Conservation (phyloP, 2,797 vertebrate species). For the Girardinus metallicus region DNA sequence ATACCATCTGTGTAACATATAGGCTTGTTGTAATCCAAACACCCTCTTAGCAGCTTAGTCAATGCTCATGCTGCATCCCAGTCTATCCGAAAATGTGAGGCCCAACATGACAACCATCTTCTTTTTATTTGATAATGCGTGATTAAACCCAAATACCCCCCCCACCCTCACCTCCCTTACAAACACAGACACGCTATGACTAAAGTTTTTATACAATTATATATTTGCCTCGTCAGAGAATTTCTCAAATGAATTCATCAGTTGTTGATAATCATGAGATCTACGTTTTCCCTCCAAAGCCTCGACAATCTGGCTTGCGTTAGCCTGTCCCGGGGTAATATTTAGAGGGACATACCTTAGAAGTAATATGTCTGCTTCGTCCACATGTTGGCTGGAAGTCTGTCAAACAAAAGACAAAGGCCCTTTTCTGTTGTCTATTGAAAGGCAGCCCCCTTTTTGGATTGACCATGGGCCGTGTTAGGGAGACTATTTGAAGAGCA, state of each 20-base stretch:
- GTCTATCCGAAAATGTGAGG: constrained; percentile 62
- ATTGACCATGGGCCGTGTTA: constrained; percentile 37
- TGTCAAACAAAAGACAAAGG: constrained; percentile 67
- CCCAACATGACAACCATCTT: constrained; percentile 57
- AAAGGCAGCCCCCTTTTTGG: constrained; percentile 42
- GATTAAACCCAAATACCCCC: constrained; percentile 27
- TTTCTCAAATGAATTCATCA: constrained; percentile 76
- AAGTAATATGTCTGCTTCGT: constrained; percentile 50
- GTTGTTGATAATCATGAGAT: constrained; percentile 77
- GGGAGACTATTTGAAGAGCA: constrained; percentile 50
- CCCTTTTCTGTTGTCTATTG: constrained; percentile 62
- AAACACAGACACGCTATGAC: constrained; percentile 41
- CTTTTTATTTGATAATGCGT: constrained; percentile 68
- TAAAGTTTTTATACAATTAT: constrained; percentile 63
- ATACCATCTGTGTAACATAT: constrained; percentile 62
- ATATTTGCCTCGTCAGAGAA: constrained; percentile 60
- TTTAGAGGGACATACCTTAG: constrained; percentile 57
- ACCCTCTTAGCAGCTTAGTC: constrained; percentile 64
- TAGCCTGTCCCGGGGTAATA: constrained; percentile 58
- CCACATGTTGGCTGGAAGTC: constrained; percentile 65
- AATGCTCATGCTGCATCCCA: constrained; percentile 57
- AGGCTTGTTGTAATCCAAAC: constrained; percentile 66
- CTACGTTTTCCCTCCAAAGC: constrained; percentile 67
- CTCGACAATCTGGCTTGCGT: constrained; percentile 72
- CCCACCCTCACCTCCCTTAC: not conserved